Evolutionary conservation across 2,888 invertebrate species (phyloP), one percentile per base, ranked within the genome.

Genomic region (Phoenoteleia sp.): DNA sequence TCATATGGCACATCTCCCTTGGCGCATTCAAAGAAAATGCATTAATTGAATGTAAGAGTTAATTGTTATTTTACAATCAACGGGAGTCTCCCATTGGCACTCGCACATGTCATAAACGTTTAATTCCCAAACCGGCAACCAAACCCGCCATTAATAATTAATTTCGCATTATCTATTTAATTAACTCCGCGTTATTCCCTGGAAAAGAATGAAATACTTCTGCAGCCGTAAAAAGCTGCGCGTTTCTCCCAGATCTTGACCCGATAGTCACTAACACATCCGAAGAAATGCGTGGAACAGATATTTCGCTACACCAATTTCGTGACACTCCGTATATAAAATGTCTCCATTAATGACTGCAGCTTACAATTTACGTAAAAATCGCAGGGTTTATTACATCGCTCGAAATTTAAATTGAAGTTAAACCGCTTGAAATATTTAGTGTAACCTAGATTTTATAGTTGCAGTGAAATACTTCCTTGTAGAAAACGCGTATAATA

Each of bases 401-500:
- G 69, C 75, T 67, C 52, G 62, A 75, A 81, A 75, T 67, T 74
- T 69, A 81, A 81, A 81, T 74, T 81, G 23, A 67, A 81, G 74
- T 75, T 62, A 62, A 67, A 54, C 74, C 67, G 42, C 58, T 52
- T 75, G 67, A 67, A 75, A 74, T 75, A 75, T 81, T 74, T 75
- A 75, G 67, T 81, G 74, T 81, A 81, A 81, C 81, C 81, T 81
- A 81, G 67, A 81, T 74, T 80, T 80, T 81, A 74, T 74, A 74
- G 74, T 74, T 58, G 19, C 25, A 54, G 42, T 80, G 62, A 79
- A 80, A 80, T 72, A 74, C 81, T 60, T 67, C 49, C 81, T 81
- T 67, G 74, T 74, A 67, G 42, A 19, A 66, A 58, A 81, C 27
- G 33, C 23, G 52, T 33, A 81, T 81, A 74, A 81, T 74, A 74